Evolutionary conservation across 2,888 invertebrate species (phyloP).

Genomic region (Allolobophora icterica): DNA sequence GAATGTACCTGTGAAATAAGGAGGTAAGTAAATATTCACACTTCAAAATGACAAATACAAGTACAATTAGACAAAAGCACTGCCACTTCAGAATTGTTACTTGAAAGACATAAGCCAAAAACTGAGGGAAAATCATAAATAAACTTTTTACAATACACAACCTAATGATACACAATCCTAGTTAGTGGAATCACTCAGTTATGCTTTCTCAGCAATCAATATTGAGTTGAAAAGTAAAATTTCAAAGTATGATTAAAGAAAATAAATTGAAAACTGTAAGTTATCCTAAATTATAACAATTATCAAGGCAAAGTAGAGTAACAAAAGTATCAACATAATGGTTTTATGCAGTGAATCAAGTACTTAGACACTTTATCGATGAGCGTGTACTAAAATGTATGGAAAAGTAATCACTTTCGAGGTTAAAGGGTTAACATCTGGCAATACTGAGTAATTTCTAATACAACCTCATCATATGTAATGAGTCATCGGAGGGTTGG

Average conservation of each 20-base stretch:
- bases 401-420: too few species aligned
- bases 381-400: too few species aligned
- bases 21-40: not conserved
- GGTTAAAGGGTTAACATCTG: too few species aligned
- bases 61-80: not conserved
- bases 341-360: not conserved
- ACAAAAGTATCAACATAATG: not conserved
- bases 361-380: not conserved
- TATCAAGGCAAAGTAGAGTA: not conserved
- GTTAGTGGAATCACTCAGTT: not conserved
- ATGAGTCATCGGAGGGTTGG: too few species aligned
- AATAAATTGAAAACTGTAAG: not conserved
- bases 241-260: not conserved
- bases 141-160: too few species aligned
- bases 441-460: too few species aligned
- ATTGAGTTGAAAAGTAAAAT: not conserved
- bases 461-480: too few species aligned
- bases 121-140: too few species aligned
- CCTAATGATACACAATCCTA: too few species aligned
- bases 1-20: constrained; percentile 79
- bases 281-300: not conserved
- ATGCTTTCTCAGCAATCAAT: not conserved
- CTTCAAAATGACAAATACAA: not conserved
- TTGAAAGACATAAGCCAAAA: too few species aligned
- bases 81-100: too few species aligned